Percentiles rank a stretch among this genome's conserved stretches.
These are phyloP conservation scores for Xanthia togata DNA, from an alignment of 2,888 invertebrate species.

Conservation along the genomic window DNA sequence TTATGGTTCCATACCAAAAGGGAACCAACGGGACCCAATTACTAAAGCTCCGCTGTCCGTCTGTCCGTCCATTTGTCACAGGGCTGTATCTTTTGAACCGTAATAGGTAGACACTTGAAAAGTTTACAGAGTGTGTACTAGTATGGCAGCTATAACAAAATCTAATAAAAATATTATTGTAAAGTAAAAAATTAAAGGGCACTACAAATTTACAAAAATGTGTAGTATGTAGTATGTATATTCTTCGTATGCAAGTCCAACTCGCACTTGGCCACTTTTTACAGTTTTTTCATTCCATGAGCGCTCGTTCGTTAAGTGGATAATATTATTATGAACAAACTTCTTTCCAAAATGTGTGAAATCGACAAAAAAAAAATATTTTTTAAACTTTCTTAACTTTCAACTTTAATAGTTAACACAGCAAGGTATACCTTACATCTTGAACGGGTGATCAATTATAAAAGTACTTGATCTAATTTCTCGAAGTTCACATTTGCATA, in stretches of 20 bases:
- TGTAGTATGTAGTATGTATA: no score
- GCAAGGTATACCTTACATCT: no score
- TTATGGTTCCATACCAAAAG: not conserved
- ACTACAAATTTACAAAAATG: no score
- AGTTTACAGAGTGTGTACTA: not conserved
- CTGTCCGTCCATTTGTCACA: not conserved
- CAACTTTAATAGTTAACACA: not conserved
- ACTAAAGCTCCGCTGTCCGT: not conserved
- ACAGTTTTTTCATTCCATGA: not conserved
- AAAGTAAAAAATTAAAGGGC: no score
- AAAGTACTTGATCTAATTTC: not conserved
- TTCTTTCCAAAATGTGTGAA: not conserved
- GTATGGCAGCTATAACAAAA: no score
- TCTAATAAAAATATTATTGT: no score
- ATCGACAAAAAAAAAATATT: not conserved
- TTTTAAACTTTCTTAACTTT: not conserved
- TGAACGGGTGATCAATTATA: not conserved
- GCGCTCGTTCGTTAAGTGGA: not conserved
- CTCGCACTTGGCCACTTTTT: not conserved
- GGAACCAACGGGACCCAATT: no score
- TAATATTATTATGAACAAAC: not conserved
- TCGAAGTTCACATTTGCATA: not conserved
- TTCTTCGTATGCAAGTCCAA: not conserved
- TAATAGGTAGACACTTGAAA: no score
- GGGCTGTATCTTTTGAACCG: not conserved